Base-by-base conservation (phyloP, 1,140 invertebrate genomes). In the Globodera rostochiensis region DNA sequence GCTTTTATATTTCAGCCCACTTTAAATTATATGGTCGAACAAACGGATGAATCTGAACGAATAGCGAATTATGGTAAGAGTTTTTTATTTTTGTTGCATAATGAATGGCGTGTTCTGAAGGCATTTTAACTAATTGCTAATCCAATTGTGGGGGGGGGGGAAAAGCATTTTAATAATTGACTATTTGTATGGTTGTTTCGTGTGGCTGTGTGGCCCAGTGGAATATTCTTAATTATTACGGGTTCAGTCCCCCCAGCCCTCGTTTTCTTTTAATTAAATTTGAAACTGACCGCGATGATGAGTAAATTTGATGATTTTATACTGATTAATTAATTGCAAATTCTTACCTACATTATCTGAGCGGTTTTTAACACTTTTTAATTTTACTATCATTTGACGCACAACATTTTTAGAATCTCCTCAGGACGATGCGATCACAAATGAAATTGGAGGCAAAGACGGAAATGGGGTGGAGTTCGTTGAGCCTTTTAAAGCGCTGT, bases 281-380 rank as follows among this genome's bases (percentile, higher is more conserved):
- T 3, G 15, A 8, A 9, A 13, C 19, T 53, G 46, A 78, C 70
- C 70, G 76, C 76, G 19, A 70, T 78, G 76, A 78, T 36, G 76
- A 78, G 0, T 21, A 70, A 36, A n/a, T 13, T 67, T 36, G 6
- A 66, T 78, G 76, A 78, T 19, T 64, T 13, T 64, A 9, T 46
- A n/a, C 21, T 78, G 76, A 78, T 78, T 67, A 69, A 53, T 36
- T 36, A 36, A 46, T 46, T 19, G 5, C 3, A 15, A 69, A 78
- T 49, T 64, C 74, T 78, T 78, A 78, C 76, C 76, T 78, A 78
- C 76, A 78, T 78, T 78, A 78, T 78, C 76, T 78, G 76, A 78
- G 76, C 76, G 70, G 70, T 78, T 47, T 78, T 47, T 64, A 19
- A 19, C 53, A 6, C 36, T 69, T 21, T 69, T 57, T 57, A 70